Percentiles rank a stretch among this genome's conserved stretches.
Conservation (phyloP, 2,113 vertebrate genomes). For the Rhodinocichla rosea region DNA sequence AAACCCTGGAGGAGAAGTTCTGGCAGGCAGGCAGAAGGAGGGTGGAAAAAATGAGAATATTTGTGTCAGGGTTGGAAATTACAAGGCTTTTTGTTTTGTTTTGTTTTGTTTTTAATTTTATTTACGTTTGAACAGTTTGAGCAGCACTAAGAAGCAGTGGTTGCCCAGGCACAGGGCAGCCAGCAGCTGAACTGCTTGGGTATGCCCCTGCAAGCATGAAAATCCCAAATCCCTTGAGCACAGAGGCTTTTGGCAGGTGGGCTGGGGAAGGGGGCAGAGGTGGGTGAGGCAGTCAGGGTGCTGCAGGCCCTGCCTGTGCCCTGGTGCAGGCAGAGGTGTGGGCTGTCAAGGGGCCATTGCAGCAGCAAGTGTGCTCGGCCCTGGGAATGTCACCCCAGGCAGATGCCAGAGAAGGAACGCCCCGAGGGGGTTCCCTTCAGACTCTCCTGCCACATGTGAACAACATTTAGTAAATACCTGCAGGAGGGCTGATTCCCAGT, state of each 20-base stretch:
- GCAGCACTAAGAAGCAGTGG: not conserved
- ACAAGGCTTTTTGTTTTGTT: not conserved
- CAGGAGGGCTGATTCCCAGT: not conserved
- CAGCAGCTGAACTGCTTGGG: not conserved
- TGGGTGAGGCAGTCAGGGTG: not conserved
- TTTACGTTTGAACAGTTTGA: not conserved
- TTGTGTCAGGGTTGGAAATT: not conserved
- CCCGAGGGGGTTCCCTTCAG: rapidly evolving
- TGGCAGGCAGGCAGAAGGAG: not conserved
- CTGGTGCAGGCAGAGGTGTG: not conserved
- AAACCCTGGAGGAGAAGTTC: not conserved
- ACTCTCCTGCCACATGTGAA: not conserved
- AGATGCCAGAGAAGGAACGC: not conserved
- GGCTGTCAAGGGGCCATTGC: not conserved
- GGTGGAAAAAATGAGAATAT: not conserved
- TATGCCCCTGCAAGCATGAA: not conserved
- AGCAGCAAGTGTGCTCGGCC: not conserved
- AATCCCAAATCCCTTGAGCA: not conserved
- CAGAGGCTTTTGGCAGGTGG: not conserved
- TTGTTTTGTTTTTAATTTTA: not conserved
- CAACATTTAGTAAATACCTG: not conserved
- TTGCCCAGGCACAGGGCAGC: not conserved
- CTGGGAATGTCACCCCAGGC: not conserved
- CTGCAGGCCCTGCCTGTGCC: not conserved
- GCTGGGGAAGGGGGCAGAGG: not conserved